Evolutionary conservation across 2,797 vertebrate species (phyloP), one percentile per base, ranked within the genome.

Genomic region (Epinephelus awoara): DNA sequence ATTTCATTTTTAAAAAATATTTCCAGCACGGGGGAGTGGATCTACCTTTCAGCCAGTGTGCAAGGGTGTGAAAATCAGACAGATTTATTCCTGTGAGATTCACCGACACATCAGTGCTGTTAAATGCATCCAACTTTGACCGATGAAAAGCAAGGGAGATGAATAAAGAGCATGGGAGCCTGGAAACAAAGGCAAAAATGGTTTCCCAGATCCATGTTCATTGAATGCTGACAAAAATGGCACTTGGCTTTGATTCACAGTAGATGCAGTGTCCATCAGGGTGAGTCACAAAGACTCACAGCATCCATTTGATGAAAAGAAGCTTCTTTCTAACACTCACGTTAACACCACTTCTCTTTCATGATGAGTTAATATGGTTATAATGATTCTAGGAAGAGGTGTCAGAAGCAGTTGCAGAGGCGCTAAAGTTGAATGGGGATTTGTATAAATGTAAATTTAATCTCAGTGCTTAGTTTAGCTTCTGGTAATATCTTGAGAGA

Each of bases 191-290:
- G 17, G 47, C 15, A 19, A 63, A 70, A 85, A 83, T 77, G 65
- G 69, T 67, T 86, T 85, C 54, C 57, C 21, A 46, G 34, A 81
- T 59, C 75, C 51, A 58, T 72, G 59, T 71, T 83, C 63, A 84
- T 77, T 87, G 72, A 80, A 83, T 68, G 72, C n/a, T 15, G 49
- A 67, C 61, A 76, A 34, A 88, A 89, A 86, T 82, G 69, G 70
- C 61, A 85, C 77, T 83, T 74, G 61, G 63, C 84, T 76, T 61
- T 74, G 51, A 88, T 81, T 88, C 80, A 67, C 73, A 65, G 40
- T 23, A 63, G 75, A 78, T 23, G 57, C 21, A 40, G 46, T 46
- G 79, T 58, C 63, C 79, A 83, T 71, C 82, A 80, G 25, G 34
- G 29, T 18, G 6, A 61, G 29, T 70, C 73, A 65, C 71, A 87